These are phyloP conservation scores for Lepeophtheirus nordmannii DNA, from an alignment of 2,888 invertebrate species.

Conservation along the genomic window DNA sequence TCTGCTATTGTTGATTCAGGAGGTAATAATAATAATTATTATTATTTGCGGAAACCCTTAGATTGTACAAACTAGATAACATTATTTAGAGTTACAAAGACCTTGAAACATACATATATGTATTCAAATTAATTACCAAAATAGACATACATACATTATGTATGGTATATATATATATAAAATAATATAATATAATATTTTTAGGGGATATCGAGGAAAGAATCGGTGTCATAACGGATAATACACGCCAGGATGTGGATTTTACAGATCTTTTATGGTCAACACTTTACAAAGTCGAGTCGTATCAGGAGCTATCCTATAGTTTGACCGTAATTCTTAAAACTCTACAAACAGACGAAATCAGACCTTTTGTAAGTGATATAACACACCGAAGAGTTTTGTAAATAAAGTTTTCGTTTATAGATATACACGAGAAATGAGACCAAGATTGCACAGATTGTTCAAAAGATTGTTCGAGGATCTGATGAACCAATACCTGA, in stretches of 20 bases:
- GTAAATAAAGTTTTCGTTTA: not conserved
- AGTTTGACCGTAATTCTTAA: not conserved
- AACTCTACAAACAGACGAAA: not conserved
- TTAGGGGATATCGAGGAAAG: no score
- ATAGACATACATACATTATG: no score
- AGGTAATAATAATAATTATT: not conserved
- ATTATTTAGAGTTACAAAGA: no score
- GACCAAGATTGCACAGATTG: not conserved
- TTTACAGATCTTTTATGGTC: slow-evolving; percentile 15
- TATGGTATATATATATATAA: no score
- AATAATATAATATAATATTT: no score
- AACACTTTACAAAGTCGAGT: not conserved
- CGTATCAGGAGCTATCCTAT: slow-evolving; percentile 1
- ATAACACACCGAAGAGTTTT: no score
- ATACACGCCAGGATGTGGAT: slow-evolving; percentile 1
- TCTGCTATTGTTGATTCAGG: not conserved
- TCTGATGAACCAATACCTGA: slow-evolving; percentile 1
- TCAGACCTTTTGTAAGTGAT: slow-evolving; percentile 13
- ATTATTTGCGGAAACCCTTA: no score
- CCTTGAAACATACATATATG: no score
- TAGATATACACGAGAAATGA: slow-evolving; percentile 8
- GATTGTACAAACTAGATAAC: no score
- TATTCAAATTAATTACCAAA: no score
- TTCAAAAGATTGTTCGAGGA: not conserved
- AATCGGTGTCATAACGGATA: not conserved